These are phyloP conservation scores for Vimba vimba DNA, from an alignment of 2,113 vertebrate species.

Conservation along the genomic window DNA sequence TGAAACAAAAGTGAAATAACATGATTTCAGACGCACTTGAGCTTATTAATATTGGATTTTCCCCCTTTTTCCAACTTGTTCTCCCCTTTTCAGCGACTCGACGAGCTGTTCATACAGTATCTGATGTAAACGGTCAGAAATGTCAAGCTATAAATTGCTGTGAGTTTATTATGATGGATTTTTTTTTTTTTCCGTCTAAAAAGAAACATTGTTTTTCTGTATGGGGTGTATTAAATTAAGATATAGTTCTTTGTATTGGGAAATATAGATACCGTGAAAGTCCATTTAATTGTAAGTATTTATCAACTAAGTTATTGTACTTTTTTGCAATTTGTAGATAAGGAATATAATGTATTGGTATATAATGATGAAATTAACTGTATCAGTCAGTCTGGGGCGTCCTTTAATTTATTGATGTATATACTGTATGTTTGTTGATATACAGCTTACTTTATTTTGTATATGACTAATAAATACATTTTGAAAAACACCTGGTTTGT, in stretches of 20 bases:
- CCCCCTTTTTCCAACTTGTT: background rate
- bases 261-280: constrained; percentile 74
- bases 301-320: constrained; percentile 94
- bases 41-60: background rate
- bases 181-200: constrained; percentile 50
- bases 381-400: constrained; percentile 78
- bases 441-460: constrained; percentile 98
- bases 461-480: constrained; percentile 99
- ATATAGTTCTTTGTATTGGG: constrained; percentile 76
- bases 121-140: constrained; percentile 60
- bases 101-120: constrained; percentile 23
- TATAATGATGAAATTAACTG: constrained; percentile 76
- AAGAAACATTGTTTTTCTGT: constrained; percentile 72
- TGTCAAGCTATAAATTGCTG: constrained; percentile 69
- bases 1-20: constrained; percentile 3
- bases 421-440: constrained; percentile 96
- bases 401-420: constrained; percentile 97
- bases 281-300: constrained; percentile 85
- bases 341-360: constrained; percentile 79
- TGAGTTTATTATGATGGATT: constrained; percentile 70
- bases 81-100: constrained; percentile 27
- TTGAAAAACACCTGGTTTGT: constrained; percentile 75
- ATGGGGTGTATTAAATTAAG: constrained; percentile 80
- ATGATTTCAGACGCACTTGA: background rate
- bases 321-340: constrained; percentile 80